phyloP scores from a whole-genome alignment of 2,888 invertebrate genomes.

The Rhopalosiphum nymphaeae region DNA sequence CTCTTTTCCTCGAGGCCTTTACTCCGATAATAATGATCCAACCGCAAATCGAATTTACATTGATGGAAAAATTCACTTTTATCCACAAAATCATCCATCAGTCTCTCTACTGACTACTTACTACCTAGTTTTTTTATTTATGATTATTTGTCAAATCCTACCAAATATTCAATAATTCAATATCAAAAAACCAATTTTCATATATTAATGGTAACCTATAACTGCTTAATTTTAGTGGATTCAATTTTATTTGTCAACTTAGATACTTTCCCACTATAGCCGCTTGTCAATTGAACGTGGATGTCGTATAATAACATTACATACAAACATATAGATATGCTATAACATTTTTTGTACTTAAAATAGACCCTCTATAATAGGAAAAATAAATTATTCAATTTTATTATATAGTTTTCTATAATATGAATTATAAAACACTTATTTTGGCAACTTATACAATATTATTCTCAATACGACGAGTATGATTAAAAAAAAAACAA shows the following conservation, averaged over 20 bases:
- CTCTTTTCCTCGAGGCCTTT: not conserved
- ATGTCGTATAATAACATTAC: not conserved
- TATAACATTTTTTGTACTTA: not conserved
- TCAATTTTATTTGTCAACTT: not conserved
- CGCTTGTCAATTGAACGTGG: not conserved
- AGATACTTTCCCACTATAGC: not conserved
- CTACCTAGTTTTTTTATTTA: not conserved
- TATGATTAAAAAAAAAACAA: not conserved
- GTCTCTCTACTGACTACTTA: not conserved
- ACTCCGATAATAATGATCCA: slow-evolving; percentile 22
- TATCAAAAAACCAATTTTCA: not conserved
- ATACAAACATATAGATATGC: not conserved
- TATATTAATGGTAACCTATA: not conserved
- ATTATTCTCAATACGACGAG: not conserved
- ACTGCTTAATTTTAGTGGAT: not conserved
- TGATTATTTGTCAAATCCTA: not conserved
- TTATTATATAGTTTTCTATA: not conserved
- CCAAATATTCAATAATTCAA: not conserved
- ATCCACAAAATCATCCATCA: not conserved
- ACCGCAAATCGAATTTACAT: slow-evolving; percentile 42
- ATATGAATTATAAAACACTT: not conserved
- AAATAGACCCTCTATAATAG: not conserved
- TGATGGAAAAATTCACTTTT: slow-evolving; percentile 44
- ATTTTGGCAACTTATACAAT: not conserved
- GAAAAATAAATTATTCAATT: not conserved